A percentile compares a stretch with the other conserved stretches of the same genome.
These are phyloP conservation scores for Cololabis saira DNA, from an alignment of 2,113 vertebrate genomes.

Conservation along the genomic window DNA sequence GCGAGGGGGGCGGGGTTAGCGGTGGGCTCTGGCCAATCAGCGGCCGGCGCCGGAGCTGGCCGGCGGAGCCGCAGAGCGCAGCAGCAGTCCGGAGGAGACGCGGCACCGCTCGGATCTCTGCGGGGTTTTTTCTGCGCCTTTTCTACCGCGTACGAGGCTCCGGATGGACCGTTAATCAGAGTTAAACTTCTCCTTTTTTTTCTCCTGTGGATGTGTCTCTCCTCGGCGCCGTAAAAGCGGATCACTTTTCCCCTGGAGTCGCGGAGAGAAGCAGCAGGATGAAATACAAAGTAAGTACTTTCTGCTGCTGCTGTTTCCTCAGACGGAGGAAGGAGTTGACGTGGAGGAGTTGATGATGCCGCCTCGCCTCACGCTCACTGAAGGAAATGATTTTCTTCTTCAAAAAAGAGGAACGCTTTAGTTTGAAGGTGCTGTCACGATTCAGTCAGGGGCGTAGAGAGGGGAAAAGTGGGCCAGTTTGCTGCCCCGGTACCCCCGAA, in stretches of 20 bases:
- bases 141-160: conserved; percentile 13
- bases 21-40: neutral
- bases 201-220: conserved; percentile 39
- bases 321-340: neutral
- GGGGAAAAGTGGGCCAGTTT: neutral
- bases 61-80: neutral
- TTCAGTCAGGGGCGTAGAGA: conserved; percentile 31
- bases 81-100: neutral
- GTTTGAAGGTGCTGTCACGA: too few relatives aligned
- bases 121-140: neutral
- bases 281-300: conserved; percentile 83
- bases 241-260: conserved; percentile 55
- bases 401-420: too few relatives aligned
- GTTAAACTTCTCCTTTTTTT: neutral
- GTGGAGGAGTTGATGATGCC: too few relatives aligned
- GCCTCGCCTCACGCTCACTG: too few relatives aligned
- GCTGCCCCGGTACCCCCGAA: neutral
- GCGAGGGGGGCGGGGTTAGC: conserved; percentile 7
- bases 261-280: conserved; percentile 55
- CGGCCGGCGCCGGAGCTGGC: conserved; percentile 32
- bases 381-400: too few relatives aligned
- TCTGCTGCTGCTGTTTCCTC: conserved; percentile 3
- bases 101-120: neutral
- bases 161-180: conserved; percentile 60
- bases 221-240: conserved; percentile 51